phyloP scores from a whole-genome alignment of 2,113 vertebrate species.

The Xiphias gladius region DNA sequence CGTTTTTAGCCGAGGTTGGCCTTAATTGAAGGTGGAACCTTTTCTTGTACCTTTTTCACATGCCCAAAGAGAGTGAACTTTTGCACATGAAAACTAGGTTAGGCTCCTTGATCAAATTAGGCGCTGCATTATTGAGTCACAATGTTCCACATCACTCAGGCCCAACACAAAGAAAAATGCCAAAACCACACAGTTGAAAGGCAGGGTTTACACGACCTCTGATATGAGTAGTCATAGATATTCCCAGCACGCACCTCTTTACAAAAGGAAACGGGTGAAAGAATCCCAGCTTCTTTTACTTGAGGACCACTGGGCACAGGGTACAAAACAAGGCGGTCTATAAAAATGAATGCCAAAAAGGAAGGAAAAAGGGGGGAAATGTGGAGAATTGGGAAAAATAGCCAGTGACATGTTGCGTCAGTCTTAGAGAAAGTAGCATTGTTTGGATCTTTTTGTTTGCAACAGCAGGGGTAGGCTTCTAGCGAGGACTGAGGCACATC shows the following conservation, averaged over 20 bases:
- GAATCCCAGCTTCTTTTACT: slow-evolving; percentile 68
- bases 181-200: slow-evolving; percentile 81
- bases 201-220: slow-evolving; percentile 86
- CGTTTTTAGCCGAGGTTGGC: slow-evolving; percentile 10
- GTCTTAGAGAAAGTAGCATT: slow-evolving; percentile 88
- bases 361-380: slow-evolving; percentile 72
- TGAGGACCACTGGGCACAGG: slow-evolving; percentile 77
- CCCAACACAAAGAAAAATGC: slow-evolving; percentile 86
- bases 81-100: slow-evolving; percentile 68
- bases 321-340: slow-evolving; percentile 78
- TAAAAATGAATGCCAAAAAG: slow-evolving; percentile 86
- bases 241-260: slow-evolving; percentile 82
- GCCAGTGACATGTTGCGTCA: slow-evolving; percentile 79
- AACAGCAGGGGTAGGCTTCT: slow-evolving; percentile 86
- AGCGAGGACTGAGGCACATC: slow-evolving; percentile 85
- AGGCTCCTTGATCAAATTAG: slow-evolving; percentile 87
- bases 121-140: slow-evolving; percentile 87
- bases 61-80: slow-evolving; percentile 43
- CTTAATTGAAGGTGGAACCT: slow-evolving; percentile 35
- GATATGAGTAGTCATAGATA: slow-evolving; percentile 89
- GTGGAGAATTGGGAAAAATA: slow-evolving; percentile 82
- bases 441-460: slow-evolving; percentile 85
- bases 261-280: slow-evolving; percentile 71
- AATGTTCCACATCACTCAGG: slow-evolving; percentile 90
- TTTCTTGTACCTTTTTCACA: slow-evolving; percentile 59